Base-by-base conservation (phyloP, 2,113 vertebrate genomes). In the Indicator maculatus region DNA sequence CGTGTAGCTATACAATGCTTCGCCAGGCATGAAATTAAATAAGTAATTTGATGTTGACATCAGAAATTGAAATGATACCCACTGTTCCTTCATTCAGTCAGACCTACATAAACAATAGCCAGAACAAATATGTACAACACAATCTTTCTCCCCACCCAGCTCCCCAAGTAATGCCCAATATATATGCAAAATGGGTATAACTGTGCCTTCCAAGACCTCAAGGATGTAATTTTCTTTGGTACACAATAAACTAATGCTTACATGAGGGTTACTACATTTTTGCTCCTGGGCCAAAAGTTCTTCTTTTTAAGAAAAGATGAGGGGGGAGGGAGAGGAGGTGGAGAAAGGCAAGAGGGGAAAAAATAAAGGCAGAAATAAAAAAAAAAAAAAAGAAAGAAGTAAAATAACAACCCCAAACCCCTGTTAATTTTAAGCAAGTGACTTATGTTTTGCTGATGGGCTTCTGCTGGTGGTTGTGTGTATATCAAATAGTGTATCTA, bases 1-100 rank as follows among this genome's bases (percentile, higher is more conserved):
- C 97, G 95, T 99, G 98, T 99, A 99, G 98, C 98, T 98, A 98
- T 98, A 98, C 97, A 98, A 98, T 98, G 99, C 99, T 99, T 98
- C 98, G 96, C 98, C 98, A 98, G 99, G 99, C 99, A 98, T 99
- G 98, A 99, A 99, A 99, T 99, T 98, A 99, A 99, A 99, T 99
- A 98, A 99, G 99, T 99, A 98, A 99, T 99, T 98, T 99, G 98
- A 99, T 99, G 99, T 99, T 98, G 98, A 99, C 98, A 98, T 98
- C 98, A 98, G 98, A 98, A 99, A 99, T 99, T 98, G 98, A 99
- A 99, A 99, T 98, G 98, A 99, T 99, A 98, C 98, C 98, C 97
- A 98, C 98, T 98, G 98, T 98, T 99, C 98, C 95, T 96, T 98
- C 98, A 96, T 98, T 98, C 97, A 98, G 97, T 97, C 97, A 97